These are phyloP conservation scores for Sitta europaea DNA, from an alignment of 2,113 vertebrate genomes.

Conservation along the genomic window DNA sequence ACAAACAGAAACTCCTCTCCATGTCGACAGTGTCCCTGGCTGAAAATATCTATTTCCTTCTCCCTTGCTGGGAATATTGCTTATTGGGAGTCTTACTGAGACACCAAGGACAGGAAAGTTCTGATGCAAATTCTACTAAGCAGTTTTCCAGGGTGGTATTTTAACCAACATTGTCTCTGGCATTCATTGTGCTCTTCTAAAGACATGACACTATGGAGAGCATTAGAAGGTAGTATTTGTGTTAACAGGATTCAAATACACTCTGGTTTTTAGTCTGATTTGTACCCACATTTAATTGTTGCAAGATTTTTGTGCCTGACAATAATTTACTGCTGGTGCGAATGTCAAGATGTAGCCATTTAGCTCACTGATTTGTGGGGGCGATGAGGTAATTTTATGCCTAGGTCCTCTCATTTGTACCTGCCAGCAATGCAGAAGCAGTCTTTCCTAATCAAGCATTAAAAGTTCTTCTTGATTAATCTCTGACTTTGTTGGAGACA, in stretches of 20 bases:
- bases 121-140: background rate
- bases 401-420: slow-evolving; percentile 49
- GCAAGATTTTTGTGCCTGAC: background rate
- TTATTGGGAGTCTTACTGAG: background rate
- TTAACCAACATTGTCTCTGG: background rate
- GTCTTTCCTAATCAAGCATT: slow-evolving; percentile 50
- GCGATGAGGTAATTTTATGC: slow-evolving; percentile 60
- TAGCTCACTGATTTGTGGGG: slow-evolving; percentile 59
- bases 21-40: background rate
- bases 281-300: slow-evolving; percentile 12
- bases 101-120: background rate
- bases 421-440: slow-evolving; percentile 34
- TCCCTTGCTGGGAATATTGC: background rate
- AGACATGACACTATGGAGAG: background rate
- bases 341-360: slow-evolving; percentile 43
- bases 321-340: background rate
- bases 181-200: background rate
- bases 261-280: background rate
- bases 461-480: slow-evolving; percentile 60
- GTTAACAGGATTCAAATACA: background rate
- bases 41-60: background rate
- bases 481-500: slow-evolving; percentile 34
- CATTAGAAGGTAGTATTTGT: background rate
- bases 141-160: background rate
- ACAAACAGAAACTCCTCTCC: background rate